phyloP scores from a whole-genome alignment of 2,113 vertebrate species.

The Ceuthmochares aereus region DNA sequence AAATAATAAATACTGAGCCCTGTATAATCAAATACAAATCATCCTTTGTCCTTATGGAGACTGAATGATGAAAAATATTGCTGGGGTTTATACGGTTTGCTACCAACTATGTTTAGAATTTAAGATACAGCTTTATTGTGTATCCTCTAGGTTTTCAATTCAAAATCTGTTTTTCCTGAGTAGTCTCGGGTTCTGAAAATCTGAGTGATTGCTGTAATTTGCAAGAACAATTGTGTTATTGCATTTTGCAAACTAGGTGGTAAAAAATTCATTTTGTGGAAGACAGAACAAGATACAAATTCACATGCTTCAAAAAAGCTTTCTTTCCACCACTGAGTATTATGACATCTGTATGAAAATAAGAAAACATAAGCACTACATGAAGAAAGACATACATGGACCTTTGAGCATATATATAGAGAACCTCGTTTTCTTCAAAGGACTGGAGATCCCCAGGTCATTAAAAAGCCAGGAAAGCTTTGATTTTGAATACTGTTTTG shows the following conservation, averaged over 20 bases:
- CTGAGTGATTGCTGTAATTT: neutral
- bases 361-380: neutral
- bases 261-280: neutral
- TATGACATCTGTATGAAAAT: neutral
- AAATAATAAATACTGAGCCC: neutral
- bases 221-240: neutral
- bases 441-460: neutral
- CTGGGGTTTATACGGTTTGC: neutral
- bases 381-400: neutral
- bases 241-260: neutral
- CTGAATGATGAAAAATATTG: neutral
- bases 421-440: neutral
- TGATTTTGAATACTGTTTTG: neutral
- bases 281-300: neutral
- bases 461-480: neutral
- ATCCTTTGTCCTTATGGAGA: neutral
- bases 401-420: neutral
- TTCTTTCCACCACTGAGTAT: neutral
- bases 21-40: neutral
- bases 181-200: neutral
- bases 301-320: neutral
- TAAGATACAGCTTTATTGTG: neutral
- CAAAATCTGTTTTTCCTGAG: neutral
- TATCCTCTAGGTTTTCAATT: neutral
- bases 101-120: neutral